Evolutionary conservation across 23 tunicate genomes (phyloP).

Genomic region (Diplosoma virens): DNA sequence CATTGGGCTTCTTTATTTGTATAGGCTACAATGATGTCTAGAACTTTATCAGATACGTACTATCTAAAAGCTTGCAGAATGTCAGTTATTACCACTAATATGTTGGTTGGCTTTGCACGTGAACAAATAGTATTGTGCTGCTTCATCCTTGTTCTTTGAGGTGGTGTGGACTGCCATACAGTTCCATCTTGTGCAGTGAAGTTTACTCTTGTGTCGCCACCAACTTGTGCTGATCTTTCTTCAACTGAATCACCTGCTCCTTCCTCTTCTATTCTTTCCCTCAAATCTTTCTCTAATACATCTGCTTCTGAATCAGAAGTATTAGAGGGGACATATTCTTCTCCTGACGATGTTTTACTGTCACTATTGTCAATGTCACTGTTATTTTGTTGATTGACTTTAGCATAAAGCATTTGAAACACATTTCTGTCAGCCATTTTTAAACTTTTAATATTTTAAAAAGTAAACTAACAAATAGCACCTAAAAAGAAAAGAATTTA

Average conservation of each 20-base stretch:
- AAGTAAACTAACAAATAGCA: too few relatives aligned
- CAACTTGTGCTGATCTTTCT: too few relatives aligned
- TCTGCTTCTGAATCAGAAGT: not conserved
- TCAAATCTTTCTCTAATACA: not conserved
- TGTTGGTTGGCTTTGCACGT: too few relatives aligned
- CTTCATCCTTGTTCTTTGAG: not conserved
- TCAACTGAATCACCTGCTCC: not conserved
- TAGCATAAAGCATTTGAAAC: not conserved
- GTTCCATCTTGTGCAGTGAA: too few relatives aligned
- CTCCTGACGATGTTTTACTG: not conserved
- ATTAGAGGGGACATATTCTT: conserved; percentile 1
- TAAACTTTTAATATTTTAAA: not conserved
- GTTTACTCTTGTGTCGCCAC: too few relatives aligned
- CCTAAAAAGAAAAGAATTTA: too few relatives aligned
- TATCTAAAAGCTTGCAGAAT: not conserved
- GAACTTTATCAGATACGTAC: not conserved
- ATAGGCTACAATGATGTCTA: not conserved
- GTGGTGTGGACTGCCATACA: conserved; percentile 6
- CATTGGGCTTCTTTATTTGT: not conserved
- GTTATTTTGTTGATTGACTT: not conserved
- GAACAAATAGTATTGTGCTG: not conserved
- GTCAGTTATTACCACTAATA: not conserved
- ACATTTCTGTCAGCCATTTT: not conserved
- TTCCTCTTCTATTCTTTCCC: conserved; percentile 8
- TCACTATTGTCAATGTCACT: not conserved